phyloP scores from a whole-genome alignment of 1,140 invertebrate species.

The Idris sp. region DNA sequence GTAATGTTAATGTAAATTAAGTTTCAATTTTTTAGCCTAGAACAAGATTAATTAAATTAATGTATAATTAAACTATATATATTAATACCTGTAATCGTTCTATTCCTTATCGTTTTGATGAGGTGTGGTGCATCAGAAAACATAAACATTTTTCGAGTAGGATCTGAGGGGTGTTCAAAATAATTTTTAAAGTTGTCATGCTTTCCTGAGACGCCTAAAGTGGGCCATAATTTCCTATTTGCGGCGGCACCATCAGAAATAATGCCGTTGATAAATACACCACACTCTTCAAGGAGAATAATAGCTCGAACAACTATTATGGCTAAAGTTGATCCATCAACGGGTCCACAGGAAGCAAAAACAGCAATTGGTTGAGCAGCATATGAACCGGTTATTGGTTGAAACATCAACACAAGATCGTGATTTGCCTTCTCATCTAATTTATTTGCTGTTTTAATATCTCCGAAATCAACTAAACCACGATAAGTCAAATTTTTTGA shows the following conservation, averaged over 20 bases:
- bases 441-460: not conserved
- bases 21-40: too few species aligned
- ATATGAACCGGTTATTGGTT: constrained; percentile 7
- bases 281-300: constrained; percentile 33
- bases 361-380: constrained; percentile 48
- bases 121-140: too few species aligned
- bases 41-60: too few species aligned
- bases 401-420: constrained; percentile 22
- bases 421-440: constrained; percentile 37
- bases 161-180: too few species aligned
- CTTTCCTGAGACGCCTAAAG: constrained; percentile 25
- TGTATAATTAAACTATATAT: too few species aligned
- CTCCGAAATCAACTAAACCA: constrained; percentile 18
- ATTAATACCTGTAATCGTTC: too few species aligned
- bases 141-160: too few species aligned
- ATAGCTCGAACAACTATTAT: constrained; percentile 58
- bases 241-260: constrained; percentile 49
- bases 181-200: constrained; percentile 10
- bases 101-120: too few species aligned
- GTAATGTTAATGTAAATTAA: too few species aligned
- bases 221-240: constrained; percentile 48
- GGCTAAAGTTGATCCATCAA: constrained; percentile 28
- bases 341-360: constrained; percentile 39
- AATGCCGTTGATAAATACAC: constrained; percentile 42
- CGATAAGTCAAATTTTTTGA: constrained; percentile 9